These are phyloP conservation scores for Megalopta genalis DNA, from an alignment of 1,140 invertebrate genomes.

Conservation along the genomic window DNA sequence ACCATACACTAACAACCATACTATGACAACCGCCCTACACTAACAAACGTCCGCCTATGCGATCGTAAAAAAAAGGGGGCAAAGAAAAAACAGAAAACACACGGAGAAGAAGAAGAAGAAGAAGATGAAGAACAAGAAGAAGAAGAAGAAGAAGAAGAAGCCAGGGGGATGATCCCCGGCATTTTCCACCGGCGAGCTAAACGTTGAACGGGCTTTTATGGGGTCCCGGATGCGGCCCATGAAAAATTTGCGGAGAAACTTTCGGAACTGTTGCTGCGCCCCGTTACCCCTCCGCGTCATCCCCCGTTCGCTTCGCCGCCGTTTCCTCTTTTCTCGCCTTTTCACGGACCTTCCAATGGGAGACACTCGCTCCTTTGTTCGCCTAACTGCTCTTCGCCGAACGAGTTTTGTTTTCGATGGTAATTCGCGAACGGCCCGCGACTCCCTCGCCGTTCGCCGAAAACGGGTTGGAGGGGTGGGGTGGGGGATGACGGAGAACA, in stretches of 20 bases:
- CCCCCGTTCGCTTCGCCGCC: background rate
- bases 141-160: background rate
- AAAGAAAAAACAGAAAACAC: too few species aligned
- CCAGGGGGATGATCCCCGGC: background rate
- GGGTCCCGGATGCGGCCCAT: conserved; percentile 34
- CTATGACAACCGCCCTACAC: background rate
- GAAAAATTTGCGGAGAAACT: conserved; percentile 54
- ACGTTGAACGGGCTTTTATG: conserved; percentile 37
- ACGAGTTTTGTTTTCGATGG: conserved; percentile 8
- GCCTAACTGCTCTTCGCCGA: conserved; percentile 13
- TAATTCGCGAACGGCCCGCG: background rate
- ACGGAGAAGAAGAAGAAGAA: background rate
- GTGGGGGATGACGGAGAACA: background rate
- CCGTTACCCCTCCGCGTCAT: background rate
- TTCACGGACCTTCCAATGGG: too few species aligned
- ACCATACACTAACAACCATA: conserved; percentile 27
- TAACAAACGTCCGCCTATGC: conserved; percentile 26
- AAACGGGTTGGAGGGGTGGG: background rate
- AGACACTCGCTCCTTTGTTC: conserved; percentile 1
- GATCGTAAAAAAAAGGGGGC: conserved; percentile 32
- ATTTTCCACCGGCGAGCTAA: conserved; percentile 18
- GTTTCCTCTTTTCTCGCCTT: conserved; percentile 16
- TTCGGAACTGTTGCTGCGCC: conserved; percentile 33
- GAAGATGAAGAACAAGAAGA: background rate
- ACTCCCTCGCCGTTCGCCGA: background rate